Percentiles rank a stretch among this genome's conserved stretches.
Evolutionary conservation across 2,888 invertebrate genomes (phyloP).

Genomic region (Sabatieria punctata): DNA sequence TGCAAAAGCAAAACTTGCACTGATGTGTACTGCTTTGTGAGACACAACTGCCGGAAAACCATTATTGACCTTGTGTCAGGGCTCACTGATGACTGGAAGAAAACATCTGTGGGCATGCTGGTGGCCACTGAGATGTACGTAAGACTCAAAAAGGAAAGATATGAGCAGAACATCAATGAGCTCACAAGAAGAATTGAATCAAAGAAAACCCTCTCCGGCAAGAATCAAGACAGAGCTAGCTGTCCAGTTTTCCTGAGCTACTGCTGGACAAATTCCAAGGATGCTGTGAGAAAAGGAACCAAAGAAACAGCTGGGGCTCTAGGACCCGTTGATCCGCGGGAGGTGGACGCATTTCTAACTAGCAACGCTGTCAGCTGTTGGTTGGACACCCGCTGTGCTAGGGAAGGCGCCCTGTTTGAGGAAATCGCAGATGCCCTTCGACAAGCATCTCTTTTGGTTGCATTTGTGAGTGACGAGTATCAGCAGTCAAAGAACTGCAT

Average conservation of each 20-base stretch:
- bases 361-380: constrained; percentile 27
- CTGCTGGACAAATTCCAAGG: constrained; percentile 27
- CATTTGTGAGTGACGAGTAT: constrained; percentile 28
- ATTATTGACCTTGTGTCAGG: background rate
- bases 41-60: background rate
- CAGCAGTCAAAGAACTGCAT: constrained; percentile 1
- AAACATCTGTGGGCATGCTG: background rate
- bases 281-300: constrained; percentile 22
- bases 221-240: too few relatives aligned
- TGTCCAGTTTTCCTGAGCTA: constrained; percentile 29
- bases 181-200: too few relatives aligned
- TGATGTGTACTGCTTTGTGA: background rate
- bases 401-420: constrained; percentile 26
- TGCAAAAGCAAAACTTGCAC: background rate
- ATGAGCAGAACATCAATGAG: background rate
- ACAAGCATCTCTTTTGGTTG: constrained; percentile 23
- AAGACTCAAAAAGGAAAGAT: background rate
- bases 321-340: constrained; percentile 31
- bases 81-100: background rate
- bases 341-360: constrained; percentile 25
- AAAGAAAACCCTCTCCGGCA: too few relatives aligned
- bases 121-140: background rate
- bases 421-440: constrained; percentile 30
- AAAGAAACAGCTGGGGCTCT: constrained; percentile 24
- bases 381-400: constrained; percentile 32